A percentile compares a stretch with the other conserved stretches of the same genome.
Evolutionary conservation across 2,113 vertebrate species (phyloP).

Genomic region (Nothobranchius furzeri): DNA sequence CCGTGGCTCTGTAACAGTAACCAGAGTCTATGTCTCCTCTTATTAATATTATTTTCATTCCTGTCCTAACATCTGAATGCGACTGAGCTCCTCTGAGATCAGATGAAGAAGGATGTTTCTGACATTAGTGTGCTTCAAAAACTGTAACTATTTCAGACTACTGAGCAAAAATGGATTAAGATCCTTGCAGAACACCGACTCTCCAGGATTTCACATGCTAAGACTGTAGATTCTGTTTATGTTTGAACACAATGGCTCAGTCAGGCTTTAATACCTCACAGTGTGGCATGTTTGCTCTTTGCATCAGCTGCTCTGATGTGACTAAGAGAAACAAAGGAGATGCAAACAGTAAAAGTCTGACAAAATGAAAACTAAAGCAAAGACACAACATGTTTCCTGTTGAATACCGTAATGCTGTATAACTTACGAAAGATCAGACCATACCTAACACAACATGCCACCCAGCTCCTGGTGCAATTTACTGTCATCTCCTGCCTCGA

Average conservation of each 20-base stretch:
- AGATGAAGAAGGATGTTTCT: constrained; percentile 41
- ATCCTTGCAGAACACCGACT: constrained; percentile 18
- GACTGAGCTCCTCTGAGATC: constrained; percentile 36
- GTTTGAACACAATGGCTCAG: constrained; percentile 5
- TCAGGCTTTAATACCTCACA: constrained; percentile 7
- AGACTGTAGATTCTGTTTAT: neutral
- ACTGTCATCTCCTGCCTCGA: too few species aligned
- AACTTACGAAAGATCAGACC: too few species aligned
- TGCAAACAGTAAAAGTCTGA: constrained; percentile 14
- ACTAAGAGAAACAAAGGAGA: constrained; percentile 33
- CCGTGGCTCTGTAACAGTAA: neutral
- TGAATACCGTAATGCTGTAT: too few species aligned
- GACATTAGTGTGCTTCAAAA: constrained; percentile 24
- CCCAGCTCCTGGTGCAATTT: too few species aligned
- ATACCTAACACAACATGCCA: too few species aligned
- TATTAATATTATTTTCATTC: constrained; percentile 13
- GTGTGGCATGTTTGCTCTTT: constrained; percentile 11
- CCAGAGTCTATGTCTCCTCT: neutral
- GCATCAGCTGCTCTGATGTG: constrained; percentile 24
- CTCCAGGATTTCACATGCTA: constrained; percentile 16
- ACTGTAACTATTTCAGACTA: constrained; percentile 25
- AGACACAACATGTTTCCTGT: constrained; percentile 23
- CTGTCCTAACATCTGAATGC: constrained; percentile 25
- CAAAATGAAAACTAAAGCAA: neutral
- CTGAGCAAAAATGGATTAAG: constrained; percentile 44